A percentile compares a stretch with the other conserved stretches of the same genome.
Conservation (phyloP, 2,113 vertebrate genomes). For the Pithys albifrons region DNA sequence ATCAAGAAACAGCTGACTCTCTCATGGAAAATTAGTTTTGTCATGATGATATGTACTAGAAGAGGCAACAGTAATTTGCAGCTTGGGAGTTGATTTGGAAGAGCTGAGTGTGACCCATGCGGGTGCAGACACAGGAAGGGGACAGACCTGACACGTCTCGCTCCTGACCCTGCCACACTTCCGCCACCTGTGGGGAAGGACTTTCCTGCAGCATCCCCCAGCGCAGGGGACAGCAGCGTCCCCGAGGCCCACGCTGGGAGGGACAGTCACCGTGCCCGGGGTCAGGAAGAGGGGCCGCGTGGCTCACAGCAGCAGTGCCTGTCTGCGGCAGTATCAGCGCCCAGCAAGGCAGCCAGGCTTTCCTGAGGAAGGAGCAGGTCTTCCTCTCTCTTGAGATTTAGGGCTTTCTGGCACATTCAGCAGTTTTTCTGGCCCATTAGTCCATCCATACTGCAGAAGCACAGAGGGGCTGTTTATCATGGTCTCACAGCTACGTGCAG, state of each 20-base stretch:
- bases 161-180: not conserved
- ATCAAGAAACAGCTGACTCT: conserved; percentile 61
- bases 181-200: fast-evolving
- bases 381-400: conserved; percentile 20
- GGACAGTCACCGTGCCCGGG: fast-evolving
- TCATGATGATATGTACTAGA: not conserved
- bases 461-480: not conserved
- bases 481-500: fast-evolving
- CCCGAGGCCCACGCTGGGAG: not conserved
- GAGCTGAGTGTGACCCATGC: not conserved
- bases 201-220: not conserved
- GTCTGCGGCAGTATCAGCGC: not conserved
- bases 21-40: conserved; percentile 53
- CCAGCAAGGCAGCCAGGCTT: not conserved
- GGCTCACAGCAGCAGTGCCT: not conserved
- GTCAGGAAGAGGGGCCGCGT: not conserved
- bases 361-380: conserved; percentile 28
- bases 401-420: not conserved
- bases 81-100: not conserved
- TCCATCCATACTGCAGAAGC: not conserved
- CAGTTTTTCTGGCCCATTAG: not conserved
- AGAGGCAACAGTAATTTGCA: conserved; percentile 18
- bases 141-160: not conserved
- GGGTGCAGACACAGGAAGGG: not conserved
- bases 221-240: fast-evolving